Conservation (phyloP, 2,797 vertebrate species). For the Crocodylus rhombifer region DNA sequence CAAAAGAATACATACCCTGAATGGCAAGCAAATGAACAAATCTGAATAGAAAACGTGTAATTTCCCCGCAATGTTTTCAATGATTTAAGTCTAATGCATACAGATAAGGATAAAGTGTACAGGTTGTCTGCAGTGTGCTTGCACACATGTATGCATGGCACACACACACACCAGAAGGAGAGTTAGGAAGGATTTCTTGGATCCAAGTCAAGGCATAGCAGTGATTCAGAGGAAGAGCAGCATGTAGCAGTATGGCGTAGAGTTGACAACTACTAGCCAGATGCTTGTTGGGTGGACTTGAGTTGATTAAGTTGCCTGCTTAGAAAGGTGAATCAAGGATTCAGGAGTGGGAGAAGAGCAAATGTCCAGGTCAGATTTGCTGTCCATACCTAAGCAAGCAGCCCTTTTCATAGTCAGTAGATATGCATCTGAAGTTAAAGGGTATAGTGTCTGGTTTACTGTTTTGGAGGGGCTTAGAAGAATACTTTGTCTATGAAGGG, state of each 20-base stretch:
- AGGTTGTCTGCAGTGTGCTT: not conserved
- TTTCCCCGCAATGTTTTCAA: slow-evolving; percentile 25
- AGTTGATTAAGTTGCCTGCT: slow-evolving; percentile 17
- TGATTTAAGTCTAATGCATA: slow-evolving; percentile 11
- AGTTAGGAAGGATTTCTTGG: slow-evolving; percentile 36
- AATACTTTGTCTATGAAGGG: not conserved
- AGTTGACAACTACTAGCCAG: slow-evolving; percentile 32
- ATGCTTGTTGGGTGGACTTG: slow-evolving; percentile 58
- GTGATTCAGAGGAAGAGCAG: slow-evolving; percentile 65
- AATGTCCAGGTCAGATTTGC: not conserved
- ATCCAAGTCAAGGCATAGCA: slow-evolving; percentile 47
- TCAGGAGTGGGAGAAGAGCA: not conserved
- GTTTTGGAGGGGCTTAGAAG: not conserved
- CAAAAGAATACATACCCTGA: fast-evolving
- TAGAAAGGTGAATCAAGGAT: slow-evolving; percentile 9
- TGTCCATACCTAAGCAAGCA: not conserved
- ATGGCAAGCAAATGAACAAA: not conserved
- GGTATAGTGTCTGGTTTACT: slow-evolving; percentile 3
- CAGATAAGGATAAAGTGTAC: not conserved
- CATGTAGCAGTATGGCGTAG: not conserved
- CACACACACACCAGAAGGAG: not conserved
- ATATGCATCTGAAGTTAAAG: not conserved
- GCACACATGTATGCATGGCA: not conserved
- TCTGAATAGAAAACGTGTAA: not conserved
- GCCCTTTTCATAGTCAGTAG: not conserved